Conservation (phyloP, 2,113 vertebrate genomes). For the Megalops atlanticus region DNA sequence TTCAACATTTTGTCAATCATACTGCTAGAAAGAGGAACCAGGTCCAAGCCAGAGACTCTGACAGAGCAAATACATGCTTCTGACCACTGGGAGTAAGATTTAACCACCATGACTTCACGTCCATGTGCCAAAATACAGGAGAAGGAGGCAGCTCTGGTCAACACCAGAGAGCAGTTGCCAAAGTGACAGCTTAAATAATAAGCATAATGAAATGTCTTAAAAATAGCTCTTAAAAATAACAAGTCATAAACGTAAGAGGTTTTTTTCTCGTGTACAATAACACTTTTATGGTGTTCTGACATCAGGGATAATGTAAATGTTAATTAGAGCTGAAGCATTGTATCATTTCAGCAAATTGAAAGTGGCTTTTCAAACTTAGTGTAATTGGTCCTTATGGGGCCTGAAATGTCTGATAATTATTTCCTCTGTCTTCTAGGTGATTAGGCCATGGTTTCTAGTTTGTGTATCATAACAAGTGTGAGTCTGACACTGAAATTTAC, state of each 20-base stretch:
- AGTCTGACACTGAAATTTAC: background rate
- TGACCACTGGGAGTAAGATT: no score
- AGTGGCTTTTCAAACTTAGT: background rate
- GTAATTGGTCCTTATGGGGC: background rate
- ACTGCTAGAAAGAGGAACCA: no score
- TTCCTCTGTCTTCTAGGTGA: background rate
- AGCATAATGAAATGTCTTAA: no score
- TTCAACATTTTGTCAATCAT: background rate
- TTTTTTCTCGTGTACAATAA: background rate
- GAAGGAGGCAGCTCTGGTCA: no score
- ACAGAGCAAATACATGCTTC: no score
- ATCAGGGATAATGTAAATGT: background rate
- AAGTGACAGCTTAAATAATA: background rate
- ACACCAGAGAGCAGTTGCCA: background rate
- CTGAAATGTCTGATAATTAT: background rate
- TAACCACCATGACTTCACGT: no score
- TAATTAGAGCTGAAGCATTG: background rate
- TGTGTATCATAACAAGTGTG: background rate
- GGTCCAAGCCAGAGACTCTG: no score
- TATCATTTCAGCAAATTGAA: background rate
- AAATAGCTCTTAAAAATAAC: background rate
- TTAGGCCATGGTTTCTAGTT: background rate
- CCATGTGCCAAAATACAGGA: no score
- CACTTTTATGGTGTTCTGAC: background rate
- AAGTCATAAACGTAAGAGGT: background rate